Evolutionary conservation across 2,888 invertebrate genomes (phyloP).

Genomic region (Tortricodes alternella): DNA sequence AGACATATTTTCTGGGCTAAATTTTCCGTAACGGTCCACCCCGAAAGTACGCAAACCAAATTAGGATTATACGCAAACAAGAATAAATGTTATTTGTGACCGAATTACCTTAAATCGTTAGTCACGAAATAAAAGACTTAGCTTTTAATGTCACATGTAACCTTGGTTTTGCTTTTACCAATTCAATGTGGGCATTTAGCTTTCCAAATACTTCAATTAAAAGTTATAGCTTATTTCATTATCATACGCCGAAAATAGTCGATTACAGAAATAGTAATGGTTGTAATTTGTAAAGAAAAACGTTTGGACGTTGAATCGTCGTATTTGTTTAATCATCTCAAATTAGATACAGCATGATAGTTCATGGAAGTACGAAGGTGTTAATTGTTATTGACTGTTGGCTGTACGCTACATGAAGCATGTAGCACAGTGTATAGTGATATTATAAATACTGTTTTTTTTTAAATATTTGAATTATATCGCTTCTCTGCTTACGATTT

Average conservation of each 20-base stretch:
- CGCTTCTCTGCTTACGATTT: no score
- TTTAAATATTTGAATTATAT: no score
- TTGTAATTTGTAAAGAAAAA: slow-evolving; percentile 8
- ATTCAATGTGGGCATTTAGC: slow-evolving; percentile 19
- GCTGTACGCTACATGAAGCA: no score
- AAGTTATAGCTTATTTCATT: slow-evolving; percentile 22
- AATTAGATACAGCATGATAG: not conserved
- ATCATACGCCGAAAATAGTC: slow-evolving; percentile 15
- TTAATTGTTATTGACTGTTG: not conserved
- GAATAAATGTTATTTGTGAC: slow-evolving; percentile 49
- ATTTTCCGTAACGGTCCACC: slow-evolving; percentile 49
- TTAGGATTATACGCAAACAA: slow-evolving; percentile 59
- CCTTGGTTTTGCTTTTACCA: slow-evolving; percentile 44
- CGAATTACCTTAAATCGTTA: slow-evolving; percentile 55
- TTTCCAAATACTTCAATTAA: slow-evolving; percentile 27
- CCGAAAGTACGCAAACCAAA: slow-evolving; percentile 54
- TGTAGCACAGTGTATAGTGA: no score
- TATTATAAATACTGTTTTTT: no score
- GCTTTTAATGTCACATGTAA: slow-evolving; percentile 51
- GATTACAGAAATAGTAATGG: slow-evolving; percentile 16
- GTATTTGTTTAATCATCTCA: slow-evolving; percentile 2
- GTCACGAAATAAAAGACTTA: slow-evolving; percentile 56
- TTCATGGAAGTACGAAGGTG: not conserved
- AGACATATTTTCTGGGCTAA: slow-evolving; percentile 14
- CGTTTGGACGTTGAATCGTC: not conserved